phyloP scores from a whole-genome alignment of 2,797 vertebrate species.

The Carapus acus region DNA sequence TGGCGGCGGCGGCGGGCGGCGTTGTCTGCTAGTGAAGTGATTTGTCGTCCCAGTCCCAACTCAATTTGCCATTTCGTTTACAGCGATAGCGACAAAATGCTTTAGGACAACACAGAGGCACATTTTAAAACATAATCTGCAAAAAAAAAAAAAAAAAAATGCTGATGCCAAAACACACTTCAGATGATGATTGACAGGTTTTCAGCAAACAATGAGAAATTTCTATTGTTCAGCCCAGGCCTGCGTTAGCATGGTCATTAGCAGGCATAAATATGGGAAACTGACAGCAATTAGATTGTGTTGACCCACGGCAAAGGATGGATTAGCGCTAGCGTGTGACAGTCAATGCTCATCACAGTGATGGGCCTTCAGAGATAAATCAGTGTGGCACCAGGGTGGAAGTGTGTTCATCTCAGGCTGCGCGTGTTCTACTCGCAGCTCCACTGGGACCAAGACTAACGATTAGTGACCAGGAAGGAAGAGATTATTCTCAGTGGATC shows the following conservation, averaged over 20 bases:
- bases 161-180: neutral
- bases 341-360: conserved; percentile 56
- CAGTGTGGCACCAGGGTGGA: conserved; percentile 7
- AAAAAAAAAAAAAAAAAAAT: conserved; percentile 11
- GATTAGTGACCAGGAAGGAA: conserved; percentile 3
- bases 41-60: conserved; percentile 22
- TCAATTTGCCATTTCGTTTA: conserved; percentile 23
- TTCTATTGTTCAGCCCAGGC: conserved; percentile 42
- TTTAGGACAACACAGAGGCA: conserved; percentile 1
- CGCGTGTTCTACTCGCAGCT: conserved; percentile 7
- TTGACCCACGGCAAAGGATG: conserved; percentile 51
- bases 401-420: neutral
- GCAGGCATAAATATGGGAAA: conserved; percentile 41
- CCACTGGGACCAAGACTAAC: conserved; percentile 7
- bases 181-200: neutral
- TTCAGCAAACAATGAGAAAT: too few species aligned
- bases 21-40: conserved; percentile 34
- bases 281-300: conserved; percentile 58
- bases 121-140: conserved; percentile 17
- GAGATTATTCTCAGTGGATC: conserved; percentile 23
- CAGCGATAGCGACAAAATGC: conserved; percentile 28
- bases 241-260: too few species aligned
- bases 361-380: conserved; percentile 49
- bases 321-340: conserved; percentile 48
- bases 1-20: too few species aligned